phyloP scores from a whole-genome alignment of 2,113 vertebrate genomes.

The Gopherus evgoodei region DNA sequence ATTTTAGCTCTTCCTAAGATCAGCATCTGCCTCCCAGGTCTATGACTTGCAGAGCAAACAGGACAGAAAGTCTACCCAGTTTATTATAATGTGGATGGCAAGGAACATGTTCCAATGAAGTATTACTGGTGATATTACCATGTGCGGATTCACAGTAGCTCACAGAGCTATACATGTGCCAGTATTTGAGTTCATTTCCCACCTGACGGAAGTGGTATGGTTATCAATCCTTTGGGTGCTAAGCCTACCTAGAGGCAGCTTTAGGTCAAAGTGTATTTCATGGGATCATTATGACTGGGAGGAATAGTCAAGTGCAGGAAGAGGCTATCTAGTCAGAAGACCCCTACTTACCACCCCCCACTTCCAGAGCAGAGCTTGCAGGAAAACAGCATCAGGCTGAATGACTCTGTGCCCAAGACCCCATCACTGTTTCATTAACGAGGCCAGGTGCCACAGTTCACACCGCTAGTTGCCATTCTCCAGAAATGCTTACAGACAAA shows the following conservation, averaged over 20 bases:
- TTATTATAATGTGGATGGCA: constrained; percentile 1
- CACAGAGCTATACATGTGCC: background rate
- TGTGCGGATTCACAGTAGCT: background rate
- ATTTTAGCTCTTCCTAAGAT: background rate
- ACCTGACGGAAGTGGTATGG: background rate
- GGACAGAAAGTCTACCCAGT: constrained; percentile 1
- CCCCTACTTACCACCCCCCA: accelerated
- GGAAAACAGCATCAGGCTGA: background rate
- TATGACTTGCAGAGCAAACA: no score
- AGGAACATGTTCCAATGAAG: background rate
- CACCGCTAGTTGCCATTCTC: background rate
- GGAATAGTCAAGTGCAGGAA: accelerated
- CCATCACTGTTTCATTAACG: background rate
- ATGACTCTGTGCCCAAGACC: background rate
- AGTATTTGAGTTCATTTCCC: background rate
- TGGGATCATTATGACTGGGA: background rate
- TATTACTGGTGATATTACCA: constrained; percentile 13
- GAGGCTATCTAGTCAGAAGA: background rate
- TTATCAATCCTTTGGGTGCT: background rate
- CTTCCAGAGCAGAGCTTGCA: background rate
- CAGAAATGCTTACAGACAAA: background rate
- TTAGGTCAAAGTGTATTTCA: background rate
- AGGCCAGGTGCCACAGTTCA: background rate
- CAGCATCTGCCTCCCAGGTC: background rate
- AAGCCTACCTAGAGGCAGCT: background rate